Evolutionary conservation across 2,888 invertebrate species (phyloP).

Genomic region (Melipona beecheii): DNA sequence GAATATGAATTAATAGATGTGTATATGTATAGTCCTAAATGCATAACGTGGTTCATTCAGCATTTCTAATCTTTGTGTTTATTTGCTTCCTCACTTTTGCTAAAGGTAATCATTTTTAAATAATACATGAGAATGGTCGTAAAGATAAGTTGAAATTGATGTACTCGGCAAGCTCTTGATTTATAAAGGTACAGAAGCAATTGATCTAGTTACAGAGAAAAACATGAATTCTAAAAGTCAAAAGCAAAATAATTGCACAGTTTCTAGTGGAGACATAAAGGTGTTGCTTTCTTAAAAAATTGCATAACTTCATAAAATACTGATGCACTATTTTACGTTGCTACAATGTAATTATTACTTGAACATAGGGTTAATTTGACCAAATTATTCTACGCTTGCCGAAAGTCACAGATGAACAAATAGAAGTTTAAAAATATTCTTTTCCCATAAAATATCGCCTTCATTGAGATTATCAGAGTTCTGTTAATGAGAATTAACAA

Average conservation of each 20-base stretch:
- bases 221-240: background rate
- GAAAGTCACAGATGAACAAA: conserved; percentile 17
- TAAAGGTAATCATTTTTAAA: conserved; percentile 41
- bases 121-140: conserved; percentile 18
- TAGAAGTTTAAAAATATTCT: background rate
- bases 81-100: conserved; percentile 51
- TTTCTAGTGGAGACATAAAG: background rate
- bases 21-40: conserved; percentile 6
- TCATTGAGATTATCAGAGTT: conserved; percentile 8
- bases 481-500: conserved; percentile 30
- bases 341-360: background rate
- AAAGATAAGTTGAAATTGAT: conserved; percentile 18
- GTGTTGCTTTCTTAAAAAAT: conserved; percentile 6
- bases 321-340: conserved; percentile 9
- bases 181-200: conserved; percentile 22
- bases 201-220: conserved; percentile 15
- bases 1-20: conserved; percentile 3
- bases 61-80: conserved; percentile 45
- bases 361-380: background rate
- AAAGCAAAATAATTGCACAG: background rate
- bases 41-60: conserved; percentile 56
- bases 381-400: conserved; percentile 33
- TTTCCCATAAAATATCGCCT: conserved; percentile 22
- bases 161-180: conserved; percentile 45
- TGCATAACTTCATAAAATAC: background rate